These are phyloP conservation scores for Stenchaetothrips biformis DNA, from an alignment of 2,888 invertebrate genomes.

Conservation along the genomic window DNA sequence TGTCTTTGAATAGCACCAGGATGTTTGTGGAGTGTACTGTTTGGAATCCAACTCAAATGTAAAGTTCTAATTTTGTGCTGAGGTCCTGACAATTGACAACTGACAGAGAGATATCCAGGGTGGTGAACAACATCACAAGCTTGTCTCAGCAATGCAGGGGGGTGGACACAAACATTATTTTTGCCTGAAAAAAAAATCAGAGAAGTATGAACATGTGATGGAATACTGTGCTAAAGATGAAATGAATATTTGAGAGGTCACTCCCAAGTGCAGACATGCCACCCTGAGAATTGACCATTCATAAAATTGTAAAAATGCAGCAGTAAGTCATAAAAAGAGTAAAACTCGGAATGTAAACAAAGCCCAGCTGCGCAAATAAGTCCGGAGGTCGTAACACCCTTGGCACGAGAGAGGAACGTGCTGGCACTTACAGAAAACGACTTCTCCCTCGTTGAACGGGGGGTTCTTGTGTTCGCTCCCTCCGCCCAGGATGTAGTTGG, in stretches of 20 bases:
- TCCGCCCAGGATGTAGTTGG: constrained; percentile 70
- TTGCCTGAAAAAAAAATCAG: constrained; percentile 50
- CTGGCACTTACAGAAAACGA: constrained; percentile 60
- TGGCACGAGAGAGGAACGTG: not conserved
- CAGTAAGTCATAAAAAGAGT: not conserved
- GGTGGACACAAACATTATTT: constrained; percentile 97
- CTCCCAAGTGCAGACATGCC: not conserved
- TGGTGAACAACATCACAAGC: constrained; percentile 82
- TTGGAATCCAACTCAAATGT: constrained; percentile 92
- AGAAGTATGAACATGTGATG: not conserved
- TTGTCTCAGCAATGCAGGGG: constrained; percentile 75
- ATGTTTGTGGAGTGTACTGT: constrained; percentile 79
- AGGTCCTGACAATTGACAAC: constrained; percentile 73
- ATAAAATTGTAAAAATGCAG: too few species aligned
- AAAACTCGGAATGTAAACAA: constrained; percentile 26
- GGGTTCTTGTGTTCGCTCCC: constrained; percentile 56
- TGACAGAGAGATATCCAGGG: constrained; percentile 87
- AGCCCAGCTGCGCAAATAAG: not conserved
- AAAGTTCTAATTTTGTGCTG: constrained; percentile 69
- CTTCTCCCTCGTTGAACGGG: constrained; percentile 73
- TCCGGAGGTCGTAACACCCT: not conserved
- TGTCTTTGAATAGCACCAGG: constrained; percentile 47
- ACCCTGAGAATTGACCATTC: not conserved
- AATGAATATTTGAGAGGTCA: not conserved
- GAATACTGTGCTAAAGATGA: not conserved